Percentiles rank a stretch among this genome's conserved stretches.
Evolutionary conservation across 2,888 invertebrate genomes (phyloP).

Genomic region (Idaea dimidiata): DNA sequence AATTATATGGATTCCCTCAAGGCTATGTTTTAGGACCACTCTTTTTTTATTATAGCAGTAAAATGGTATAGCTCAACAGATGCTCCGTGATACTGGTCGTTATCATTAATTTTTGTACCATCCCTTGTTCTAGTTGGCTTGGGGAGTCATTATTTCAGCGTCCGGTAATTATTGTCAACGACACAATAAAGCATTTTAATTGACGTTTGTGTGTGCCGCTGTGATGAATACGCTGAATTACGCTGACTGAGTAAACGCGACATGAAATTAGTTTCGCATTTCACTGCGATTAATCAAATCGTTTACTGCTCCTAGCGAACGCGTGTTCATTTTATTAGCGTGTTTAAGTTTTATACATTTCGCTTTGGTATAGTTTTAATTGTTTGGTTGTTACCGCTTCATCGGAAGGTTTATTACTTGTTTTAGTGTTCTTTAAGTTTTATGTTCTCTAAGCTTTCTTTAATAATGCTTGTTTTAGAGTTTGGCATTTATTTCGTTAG

Average conservation of each 20-base stretch:
- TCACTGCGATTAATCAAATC: constrained; percentile 38
- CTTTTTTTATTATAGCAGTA: constrained; percentile 24
- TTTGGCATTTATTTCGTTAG: background rate
- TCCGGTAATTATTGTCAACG: constrained; percentile 33
- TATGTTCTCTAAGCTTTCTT: background rate
- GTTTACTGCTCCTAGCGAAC: constrained; percentile 23
- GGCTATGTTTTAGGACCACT: constrained; percentile 25
- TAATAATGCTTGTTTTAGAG: background rate
- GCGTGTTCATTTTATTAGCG: constrained; percentile 2
- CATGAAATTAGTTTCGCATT: constrained; percentile 37
- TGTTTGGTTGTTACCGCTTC: background rate
- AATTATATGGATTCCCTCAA: constrained; percentile 23
- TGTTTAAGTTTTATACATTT: background rate
- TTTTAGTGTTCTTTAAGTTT: background rate
- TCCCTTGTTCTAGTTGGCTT: constrained; percentile 26
- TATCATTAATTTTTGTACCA: constrained; percentile 22
- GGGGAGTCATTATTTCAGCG: constrained; percentile 23
- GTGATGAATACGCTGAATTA: constrained; percentile 36
- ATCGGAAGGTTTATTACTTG: background rate
- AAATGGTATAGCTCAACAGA: constrained; percentile 24
- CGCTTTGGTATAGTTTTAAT: background rate
- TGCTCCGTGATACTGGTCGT: constrained; percentile 15
- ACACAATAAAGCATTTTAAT: constrained; percentile 43
- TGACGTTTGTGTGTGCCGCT: constrained; percentile 37
- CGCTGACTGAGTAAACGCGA: constrained; percentile 30